Base-by-base conservation (phyloP, 1,140 invertebrate species). In the Nasonia longicornis region DNA sequence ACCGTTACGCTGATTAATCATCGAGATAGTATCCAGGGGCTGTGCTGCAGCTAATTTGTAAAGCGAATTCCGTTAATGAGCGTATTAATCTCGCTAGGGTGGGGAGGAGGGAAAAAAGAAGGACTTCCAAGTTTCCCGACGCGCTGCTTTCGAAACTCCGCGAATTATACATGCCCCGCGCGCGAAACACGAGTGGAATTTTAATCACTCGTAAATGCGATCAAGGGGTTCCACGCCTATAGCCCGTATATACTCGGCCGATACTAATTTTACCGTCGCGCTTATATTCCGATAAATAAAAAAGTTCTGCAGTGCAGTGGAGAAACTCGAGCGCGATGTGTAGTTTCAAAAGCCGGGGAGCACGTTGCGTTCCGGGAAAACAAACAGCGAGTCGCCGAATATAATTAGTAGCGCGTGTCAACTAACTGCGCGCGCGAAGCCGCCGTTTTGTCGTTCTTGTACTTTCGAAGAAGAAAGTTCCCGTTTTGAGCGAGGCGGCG, bases 381-480 rank as follows among this genome's bases (percentile, higher is more conserved):
- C 52, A 82, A 82, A 82, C 80, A 78, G 31, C 48, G 80, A 81
- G 64, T 76, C 73, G 66, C 58, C 79, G 75, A 81, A 77, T 82
- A 82, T 82, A 82, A 82, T 82, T 82, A 82, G 80, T 82, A 73
- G 80, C 80, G 80, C 80, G 80, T 82, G 80, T 81, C 80, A 81
- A 81, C 74, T 77, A 70, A 76, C 73, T 67, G 79, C 63, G 26
- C 35, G 20, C 42, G 71, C 16, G 38, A 38, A 31, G 52, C 22
- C 64, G 42, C 72, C 73, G 64, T 77, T 77, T 71, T 77, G 64
- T 77, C 73, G 64, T 63, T 70, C 72, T 63, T 69, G 73, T 71
- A 38, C 79, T 71, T 81, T 76, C 80, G 74, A 75, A 77, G 74
- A 75, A 77, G 80, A 77, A 81, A 81, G 67, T 72, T 81, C 52